Conservation (phyloP, 2,113 vertebrate species). For the Atherinomorus stipes region DNA sequence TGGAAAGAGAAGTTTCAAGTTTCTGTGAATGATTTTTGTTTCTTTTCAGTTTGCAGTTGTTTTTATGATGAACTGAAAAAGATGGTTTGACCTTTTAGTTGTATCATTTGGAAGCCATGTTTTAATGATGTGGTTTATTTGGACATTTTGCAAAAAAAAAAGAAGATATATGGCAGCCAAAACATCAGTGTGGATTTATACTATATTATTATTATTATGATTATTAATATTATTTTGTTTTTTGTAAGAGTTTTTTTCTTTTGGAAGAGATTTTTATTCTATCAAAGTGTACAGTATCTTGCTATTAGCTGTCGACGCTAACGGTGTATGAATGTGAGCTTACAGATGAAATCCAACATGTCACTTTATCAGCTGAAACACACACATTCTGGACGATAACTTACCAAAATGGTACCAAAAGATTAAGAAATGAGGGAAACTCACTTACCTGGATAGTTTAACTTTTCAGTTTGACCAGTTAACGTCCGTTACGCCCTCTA, state of each 20-base stretch:
- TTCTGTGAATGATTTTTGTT: conserved; percentile 25
- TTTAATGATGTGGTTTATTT: conserved; percentile 16
- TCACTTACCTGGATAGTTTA: neutral
- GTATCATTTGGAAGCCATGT: conserved; percentile 45
- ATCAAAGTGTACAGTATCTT: conserved; percentile 47
- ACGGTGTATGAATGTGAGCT: conserved; percentile 28
- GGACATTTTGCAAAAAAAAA: conserved; percentile 29
- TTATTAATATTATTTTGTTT: conserved; percentile 5
- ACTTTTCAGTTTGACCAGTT: neutral
- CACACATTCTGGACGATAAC: too few relatives aligned
- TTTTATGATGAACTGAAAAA: conserved; percentile 45
- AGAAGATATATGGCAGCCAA: conserved; percentile 50
- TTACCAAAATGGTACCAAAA: neutral
- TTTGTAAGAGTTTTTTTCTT: conserved; percentile 1
- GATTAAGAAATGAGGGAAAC: neutral
- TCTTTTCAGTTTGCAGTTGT: conserved; percentile 51
- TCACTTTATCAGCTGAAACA: neutral
- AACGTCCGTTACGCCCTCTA: conserved; percentile 39
- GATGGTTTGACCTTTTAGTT: conserved; percentile 47
- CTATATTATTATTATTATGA: conserved; percentile 5
- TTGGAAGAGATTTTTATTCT: neutral
- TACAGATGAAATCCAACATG: conserved; percentile 16
- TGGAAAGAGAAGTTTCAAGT: neutral
- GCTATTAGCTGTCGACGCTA: conserved; percentile 2
- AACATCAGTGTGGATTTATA: conserved; percentile 49